Conservation (phyloP, 2,888 invertebrate species). For the Byasa hedistus region DNA sequence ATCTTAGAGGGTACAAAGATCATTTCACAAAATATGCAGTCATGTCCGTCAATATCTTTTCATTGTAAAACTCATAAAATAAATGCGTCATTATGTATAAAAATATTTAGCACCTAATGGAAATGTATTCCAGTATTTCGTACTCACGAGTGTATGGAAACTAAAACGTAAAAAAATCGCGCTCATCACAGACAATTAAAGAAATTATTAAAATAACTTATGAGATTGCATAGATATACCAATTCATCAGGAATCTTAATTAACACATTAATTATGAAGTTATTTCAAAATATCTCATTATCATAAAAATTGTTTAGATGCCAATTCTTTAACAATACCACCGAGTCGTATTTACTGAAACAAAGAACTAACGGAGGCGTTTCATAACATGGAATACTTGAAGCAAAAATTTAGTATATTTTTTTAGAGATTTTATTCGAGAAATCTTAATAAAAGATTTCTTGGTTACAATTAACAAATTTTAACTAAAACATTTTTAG, state of each 20-base stretch:
- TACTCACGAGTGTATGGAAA: conserved; percentile 1
- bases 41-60: neutral
- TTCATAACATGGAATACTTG: neutral
- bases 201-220: conserved; percentile 9
- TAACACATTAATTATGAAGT: neutral
- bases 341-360: conserved; percentile 6
- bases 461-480: too few relatives aligned
- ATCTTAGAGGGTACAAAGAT: neutral
- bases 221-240: neutral
- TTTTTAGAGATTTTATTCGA: too few relatives aligned
- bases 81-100: neutral
- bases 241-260: conserved; percentile 10
- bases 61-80: neutral
- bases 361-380: conserved; percentile 7
- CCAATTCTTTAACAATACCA: neutral
- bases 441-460: too few relatives aligned
- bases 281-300: conserved; percentile 3
- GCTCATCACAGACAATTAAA: neutral
- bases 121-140: neutral
- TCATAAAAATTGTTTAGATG: neutral
- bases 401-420: too few relatives aligned
- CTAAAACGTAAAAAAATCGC: neutral
- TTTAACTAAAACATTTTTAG: too few relatives aligned
- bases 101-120: conserved; percentile 4
- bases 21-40: neutral